Evolutionary conservation across 2,888 invertebrate genomes (phyloP).

Genomic region (Chorisops tibialis): DNA sequence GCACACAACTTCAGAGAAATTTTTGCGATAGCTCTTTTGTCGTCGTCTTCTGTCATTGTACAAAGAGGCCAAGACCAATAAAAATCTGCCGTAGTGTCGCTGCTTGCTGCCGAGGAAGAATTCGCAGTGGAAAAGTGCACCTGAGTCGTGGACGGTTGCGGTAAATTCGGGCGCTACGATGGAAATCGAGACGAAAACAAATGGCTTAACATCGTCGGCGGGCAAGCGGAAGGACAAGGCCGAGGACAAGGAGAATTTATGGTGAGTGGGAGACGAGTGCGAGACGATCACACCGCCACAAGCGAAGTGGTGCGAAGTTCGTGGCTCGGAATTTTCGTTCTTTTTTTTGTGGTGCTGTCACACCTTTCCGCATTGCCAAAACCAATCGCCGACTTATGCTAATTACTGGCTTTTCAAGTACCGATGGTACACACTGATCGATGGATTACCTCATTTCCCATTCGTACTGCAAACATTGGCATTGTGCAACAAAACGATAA

Average conservation of each 20-base stretch:
- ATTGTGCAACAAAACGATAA: no score
- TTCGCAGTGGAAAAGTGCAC: background rate
- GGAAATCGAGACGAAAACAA: slow-evolving; percentile 28
- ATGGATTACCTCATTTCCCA: slow-evolving; percentile 19
- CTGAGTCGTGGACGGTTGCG: background rate
- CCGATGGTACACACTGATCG: background rate
- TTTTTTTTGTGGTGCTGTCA: slow-evolving; percentile 13
- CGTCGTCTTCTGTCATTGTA: slow-evolving; percentile 23
- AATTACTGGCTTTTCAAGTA: slow-evolving; percentile 12
- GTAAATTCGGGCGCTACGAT: slow-evolving; percentile 5
- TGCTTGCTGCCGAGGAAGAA: slow-evolving; percentile 2
- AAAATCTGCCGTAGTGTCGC: no score
- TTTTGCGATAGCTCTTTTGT: slow-evolving; percentile 8
- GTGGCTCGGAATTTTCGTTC: background rate
- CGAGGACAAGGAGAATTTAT: slow-evolving; percentile 33
- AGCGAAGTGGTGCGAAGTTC: no score
- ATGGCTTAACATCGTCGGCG: slow-evolving; percentile 28
- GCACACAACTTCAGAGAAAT: background rate
- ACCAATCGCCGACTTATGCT: slow-evolving; percentile 27
- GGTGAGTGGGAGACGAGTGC: slow-evolving; percentile 19
- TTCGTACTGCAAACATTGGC: slow-evolving; percentile 10
- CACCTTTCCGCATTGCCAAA: slow-evolving; percentile 30
- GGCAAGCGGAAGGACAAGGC: slow-evolving; percentile 28
- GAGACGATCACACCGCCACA: no score
- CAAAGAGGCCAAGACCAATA: slow-evolving; percentile 9